Evolutionary conservation across 2,888 invertebrate genomes (phyloP), one percentile per base, ranked within the genome.

Genomic region (Eupithecia insigniata): DNA sequence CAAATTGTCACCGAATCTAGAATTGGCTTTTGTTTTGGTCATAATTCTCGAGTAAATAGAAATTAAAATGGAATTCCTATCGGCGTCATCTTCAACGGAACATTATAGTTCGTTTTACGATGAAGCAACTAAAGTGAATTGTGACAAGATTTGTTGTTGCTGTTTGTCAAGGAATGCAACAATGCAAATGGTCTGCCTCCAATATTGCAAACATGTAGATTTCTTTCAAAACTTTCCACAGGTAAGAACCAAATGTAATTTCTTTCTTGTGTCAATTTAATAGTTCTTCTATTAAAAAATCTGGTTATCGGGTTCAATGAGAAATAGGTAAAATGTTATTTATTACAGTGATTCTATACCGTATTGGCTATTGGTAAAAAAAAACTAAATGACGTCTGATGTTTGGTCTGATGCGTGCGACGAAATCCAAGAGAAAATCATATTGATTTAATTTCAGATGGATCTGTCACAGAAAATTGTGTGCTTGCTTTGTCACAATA

Each of bases 401-500:
- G 39, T 1, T 0, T 16, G 16, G 74, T 22, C 71, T 86, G 86
- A 26, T 39, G 39, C 6, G 1, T 16, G 16, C 5, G 86, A 84
- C n/a, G n/a, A n/a, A n/a, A 80, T 80, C 5, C 16, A 1, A n/a
- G n/a, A n/a, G n/a, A 28, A 58, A 58, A 58, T 28, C 28, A 28
- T 16, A 28, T 6, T 60, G 8, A 55, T 22, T 12, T 1, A 14
- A 55, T 55, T 28, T n/a, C 75, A 90, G 90, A 62, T 86, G 34
- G 78, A 84, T 8, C 74, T 76, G 43, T 58, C 79, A 14, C 78
- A 75, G 2, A 60, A 70, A 5, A 66, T 82, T 12, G 80, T 90
- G 0, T 92, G 92, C 64, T 10, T 74, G 1, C 8, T 74, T 3
- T 92, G 92, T 46, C 92, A 92, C 71, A 78, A 66, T 16, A 82